Evolutionary conservation across 2,888 invertebrate genomes (phyloP), one percentile per base, ranked within the genome.

Genomic region (Parnassius glacialis): DNA sequence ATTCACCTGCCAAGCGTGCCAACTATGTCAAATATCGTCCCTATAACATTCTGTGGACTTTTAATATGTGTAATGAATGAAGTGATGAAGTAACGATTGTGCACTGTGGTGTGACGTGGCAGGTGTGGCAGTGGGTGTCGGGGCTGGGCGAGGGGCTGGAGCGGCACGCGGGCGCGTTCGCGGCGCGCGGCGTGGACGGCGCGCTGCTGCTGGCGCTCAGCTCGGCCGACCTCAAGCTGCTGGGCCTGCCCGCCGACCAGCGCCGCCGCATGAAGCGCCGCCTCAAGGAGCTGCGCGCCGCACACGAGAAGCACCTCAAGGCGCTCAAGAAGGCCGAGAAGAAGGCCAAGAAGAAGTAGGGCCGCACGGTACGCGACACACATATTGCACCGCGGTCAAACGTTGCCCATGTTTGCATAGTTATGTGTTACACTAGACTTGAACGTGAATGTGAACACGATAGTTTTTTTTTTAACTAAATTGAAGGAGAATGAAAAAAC

Each of bases 91-190:
- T 34, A 7, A 34, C 7, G 34, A 34, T 7, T 34, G 34, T 34
- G 34, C 0, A 7, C 34, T 43, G 43, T 43, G 9, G 45, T 9
- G 3, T 3, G 11, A 2, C 3, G 48, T 13, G 48, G 10, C 79
- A 98, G 96, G 98, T 98, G 59, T 97, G 97, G 86, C 97, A 98
- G 84, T 98, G 98, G 98, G 92, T 98, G 68, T 90, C 94, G 71
- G 93, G 93, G 25, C 93, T 97, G 69, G 96, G 97, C 69, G 93
- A 98, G 80, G 97, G 97, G 48, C 90, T 98, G 79, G 97, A 98
- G 81, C 95, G 96, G 62, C 96, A 97, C 89, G 95, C 96, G 71
- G 94, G 96, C 56, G 96, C 96, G 74, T 97, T 98, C 84, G 94
- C 96, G 59, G 96, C 97, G 74, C 95, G 97, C 74, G 96, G 96